phyloP scores from a whole-genome alignment of 2,797 vertebrate genomes.

The Sparus aurata region DNA sequence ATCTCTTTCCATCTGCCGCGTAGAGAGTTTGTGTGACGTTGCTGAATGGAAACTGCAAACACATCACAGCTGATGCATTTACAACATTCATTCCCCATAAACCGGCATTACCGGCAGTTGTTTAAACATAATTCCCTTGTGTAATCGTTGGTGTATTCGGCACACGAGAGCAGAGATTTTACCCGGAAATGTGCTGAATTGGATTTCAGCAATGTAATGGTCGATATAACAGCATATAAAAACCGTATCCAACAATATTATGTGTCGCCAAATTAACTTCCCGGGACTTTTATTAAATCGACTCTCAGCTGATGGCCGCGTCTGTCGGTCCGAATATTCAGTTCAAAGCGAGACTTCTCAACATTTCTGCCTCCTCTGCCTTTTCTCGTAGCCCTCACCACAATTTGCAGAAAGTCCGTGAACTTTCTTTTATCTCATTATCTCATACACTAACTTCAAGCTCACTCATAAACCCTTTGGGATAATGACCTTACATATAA shows the following conservation, averaged over 20 bases:
- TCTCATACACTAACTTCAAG: not conserved
- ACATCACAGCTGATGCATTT: not conserved
- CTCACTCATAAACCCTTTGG: not conserved
- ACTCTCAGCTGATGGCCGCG: not conserved
- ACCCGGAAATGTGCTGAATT: constrained; percentile 23
- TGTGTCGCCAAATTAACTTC: not conserved
- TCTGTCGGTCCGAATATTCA: not conserved
- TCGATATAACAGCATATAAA: constrained; percentile 1
- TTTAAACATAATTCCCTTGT: constrained; percentile 41
- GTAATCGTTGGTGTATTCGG: constrained; percentile 21
- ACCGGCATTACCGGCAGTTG: constrained; percentile 22
- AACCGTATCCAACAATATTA: not conserved
- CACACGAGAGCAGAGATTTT: constrained; percentile 12
- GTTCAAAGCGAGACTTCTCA: not conserved
- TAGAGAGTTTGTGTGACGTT: not conserved
- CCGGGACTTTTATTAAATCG: constrained; percentile 4
- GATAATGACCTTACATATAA: not conserved
- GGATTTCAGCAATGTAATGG: constrained; percentile 19
- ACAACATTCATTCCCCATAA: not conserved
- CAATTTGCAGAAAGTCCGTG: not conserved
- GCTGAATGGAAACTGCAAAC: constrained; percentile 13
- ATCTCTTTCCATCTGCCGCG: not conserved
- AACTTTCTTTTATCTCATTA: not conserved
- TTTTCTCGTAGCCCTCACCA: not conserved
- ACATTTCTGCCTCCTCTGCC: not conserved